These are phyloP conservation scores for Streptopelia turtur DNA, from an alignment of 2,797 vertebrate genomes.

Conservation along the genomic window DNA sequence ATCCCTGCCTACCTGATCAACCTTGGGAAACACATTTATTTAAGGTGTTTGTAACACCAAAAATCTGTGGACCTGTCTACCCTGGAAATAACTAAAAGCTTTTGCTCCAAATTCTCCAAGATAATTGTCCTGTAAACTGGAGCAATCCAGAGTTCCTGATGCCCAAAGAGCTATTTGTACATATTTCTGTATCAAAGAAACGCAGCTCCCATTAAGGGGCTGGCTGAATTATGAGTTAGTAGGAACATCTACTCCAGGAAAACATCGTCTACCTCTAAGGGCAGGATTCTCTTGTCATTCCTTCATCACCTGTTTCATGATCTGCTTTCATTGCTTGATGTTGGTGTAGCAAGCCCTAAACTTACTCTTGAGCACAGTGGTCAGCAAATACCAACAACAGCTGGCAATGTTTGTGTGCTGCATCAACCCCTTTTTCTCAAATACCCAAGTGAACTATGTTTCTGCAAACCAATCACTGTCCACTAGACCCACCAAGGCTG, in stretches of 20 bases:
- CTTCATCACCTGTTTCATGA: not conserved
- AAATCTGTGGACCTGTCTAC: not conserved
- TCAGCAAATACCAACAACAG: accelerated
- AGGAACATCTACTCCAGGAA: not conserved
- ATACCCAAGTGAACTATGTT: accelerated
- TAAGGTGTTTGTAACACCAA: not conserved
- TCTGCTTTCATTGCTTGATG: not conserved
- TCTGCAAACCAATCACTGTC: accelerated
- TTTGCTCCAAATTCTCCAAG: not conserved
- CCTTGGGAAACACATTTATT: not conserved
- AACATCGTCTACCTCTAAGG: not conserved
- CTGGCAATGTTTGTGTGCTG: accelerated
- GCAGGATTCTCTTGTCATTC: not conserved
- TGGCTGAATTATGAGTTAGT: not conserved
- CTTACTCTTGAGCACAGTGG: accelerated
- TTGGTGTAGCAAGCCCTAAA: not conserved
- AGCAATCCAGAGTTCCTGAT: not conserved
- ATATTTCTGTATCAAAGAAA: not conserved
- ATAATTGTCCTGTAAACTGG: not conserved
- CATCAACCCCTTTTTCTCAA: not conserved
- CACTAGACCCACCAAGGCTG: accelerated
- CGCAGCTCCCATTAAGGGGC: not conserved
- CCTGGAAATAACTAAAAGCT: not conserved
- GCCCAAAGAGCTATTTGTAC: not conserved
- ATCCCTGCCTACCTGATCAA: not conserved